Evolutionary conservation across 2,113 vertebrate species (phyloP).

Genomic region (Polyodon spathula): DNA sequence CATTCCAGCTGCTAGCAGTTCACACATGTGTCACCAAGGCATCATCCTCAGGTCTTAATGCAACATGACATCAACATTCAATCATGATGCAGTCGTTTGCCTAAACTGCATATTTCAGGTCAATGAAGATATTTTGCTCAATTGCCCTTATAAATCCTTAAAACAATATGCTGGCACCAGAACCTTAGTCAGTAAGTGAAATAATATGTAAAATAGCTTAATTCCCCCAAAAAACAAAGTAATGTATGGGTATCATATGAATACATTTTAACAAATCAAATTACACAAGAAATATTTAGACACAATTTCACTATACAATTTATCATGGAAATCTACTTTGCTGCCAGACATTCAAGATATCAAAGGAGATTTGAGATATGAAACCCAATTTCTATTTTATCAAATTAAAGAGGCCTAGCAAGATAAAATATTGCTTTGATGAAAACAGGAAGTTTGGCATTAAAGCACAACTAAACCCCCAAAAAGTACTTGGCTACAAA

Average conservation of each 20-base stretch:
- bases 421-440: conserved; percentile 49
- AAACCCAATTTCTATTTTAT: too few relatives aligned
- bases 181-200: conserved; percentile 48
- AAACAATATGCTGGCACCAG: conserved; percentile 40
- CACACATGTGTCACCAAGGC: conserved; percentile 42
- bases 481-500: too few relatives aligned
- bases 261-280: conserved; percentile 19
- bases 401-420: conserved; percentile 31
- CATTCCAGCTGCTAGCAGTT: conserved; percentile 12
- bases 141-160: conserved; percentile 33
- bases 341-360: too few relatives aligned
- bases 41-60: conserved; percentile 55
- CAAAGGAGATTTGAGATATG: too few relatives aligned
- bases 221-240: not conserved
- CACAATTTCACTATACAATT: too few relatives aligned
- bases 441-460: conserved; percentile 10
- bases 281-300: conserved; percentile 12
- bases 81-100: conserved; percentile 22
- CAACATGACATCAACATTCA: conserved; percentile 16
- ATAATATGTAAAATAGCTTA: not conserved
- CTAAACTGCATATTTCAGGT: conserved; percentile 53
- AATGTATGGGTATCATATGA: conserved; percentile 2
- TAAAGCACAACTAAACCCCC: too few relatives aligned
- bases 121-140: conserved; percentile 65
- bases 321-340: too few relatives aligned